Conservation (phyloP, 2,797 vertebrate species). For the Poeciliopsis paucimaculata region DNA sequence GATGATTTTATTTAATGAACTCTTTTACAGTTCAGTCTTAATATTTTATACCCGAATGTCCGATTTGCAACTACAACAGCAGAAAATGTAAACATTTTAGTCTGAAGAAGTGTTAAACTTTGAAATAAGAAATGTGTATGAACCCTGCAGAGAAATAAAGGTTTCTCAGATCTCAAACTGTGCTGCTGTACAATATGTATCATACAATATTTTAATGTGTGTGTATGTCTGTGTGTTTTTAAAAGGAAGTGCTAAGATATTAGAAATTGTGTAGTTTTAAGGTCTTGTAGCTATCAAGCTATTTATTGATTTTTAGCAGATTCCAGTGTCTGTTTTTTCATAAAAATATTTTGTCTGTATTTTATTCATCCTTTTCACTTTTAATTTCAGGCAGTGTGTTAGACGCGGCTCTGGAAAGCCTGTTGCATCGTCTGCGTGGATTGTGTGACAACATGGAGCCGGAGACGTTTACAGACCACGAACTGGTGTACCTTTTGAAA, state of each 20-base stretch:
- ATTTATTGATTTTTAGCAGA: not conserved
- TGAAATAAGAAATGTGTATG: not conserved
- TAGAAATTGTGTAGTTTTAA: not conserved
- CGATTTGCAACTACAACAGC: not conserved
- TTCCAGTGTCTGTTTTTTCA: not conserved
- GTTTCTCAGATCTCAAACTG: not conserved
- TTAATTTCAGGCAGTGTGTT: conserved; percentile 87
- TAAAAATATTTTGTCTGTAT: not conserved
- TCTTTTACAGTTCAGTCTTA: not conserved
- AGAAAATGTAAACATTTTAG: not conserved
- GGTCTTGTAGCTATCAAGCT: not conserved
- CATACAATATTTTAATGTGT: not conserved
- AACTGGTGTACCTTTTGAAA: conserved; percentile 96
- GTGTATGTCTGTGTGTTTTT: not conserved
- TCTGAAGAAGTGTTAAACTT: not conserved
- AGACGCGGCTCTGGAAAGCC: conserved; percentile 94
- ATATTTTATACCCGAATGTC: not conserved
- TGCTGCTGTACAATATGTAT: not conserved
- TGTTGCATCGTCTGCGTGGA: conserved; percentile 92
- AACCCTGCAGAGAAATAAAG: not conserved
- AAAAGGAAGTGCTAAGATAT: not conserved
- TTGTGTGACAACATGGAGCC: conserved; percentile 98
- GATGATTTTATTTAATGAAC: not conserved
- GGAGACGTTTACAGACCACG: conserved; percentile 92
- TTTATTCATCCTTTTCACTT: conserved; percentile 1